Percentiles rank a stretch among this genome's conserved stretches.
phyloP scores from a whole-genome alignment of 2,888 invertebrate genomes.

The Cantharis rustica region DNA sequence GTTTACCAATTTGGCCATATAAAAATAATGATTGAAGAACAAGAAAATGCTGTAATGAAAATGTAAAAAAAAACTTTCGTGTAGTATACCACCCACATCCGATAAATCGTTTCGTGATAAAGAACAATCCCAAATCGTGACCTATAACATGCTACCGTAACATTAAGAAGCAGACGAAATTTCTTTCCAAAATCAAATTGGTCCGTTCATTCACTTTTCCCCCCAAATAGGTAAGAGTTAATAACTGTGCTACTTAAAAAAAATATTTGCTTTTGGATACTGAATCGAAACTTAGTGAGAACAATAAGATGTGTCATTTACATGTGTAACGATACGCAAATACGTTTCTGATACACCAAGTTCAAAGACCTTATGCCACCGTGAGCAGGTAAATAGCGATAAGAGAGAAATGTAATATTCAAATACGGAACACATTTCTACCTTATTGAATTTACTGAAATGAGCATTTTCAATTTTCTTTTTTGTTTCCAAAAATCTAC shows the following conservation, averaged over 20 bases:
- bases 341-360: constrained; percentile 18
- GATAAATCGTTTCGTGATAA: constrained; percentile 3
- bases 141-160: constrained; percentile 2
- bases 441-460: neutral
- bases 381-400: constrained; percentile 21
- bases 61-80: neutral
- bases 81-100: neutral
- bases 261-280: neutral
- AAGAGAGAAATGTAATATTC: constrained; percentile 9
- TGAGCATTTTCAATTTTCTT: neutral
- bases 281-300: neutral
- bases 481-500: neutral
- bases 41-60: neutral
- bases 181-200: neutral
- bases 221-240: neutral
- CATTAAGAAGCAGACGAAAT: neutral
- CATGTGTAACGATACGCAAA: constrained; percentile 11
- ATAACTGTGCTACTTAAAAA: neutral
- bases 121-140: constrained; percentile 1
- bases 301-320: neutral
- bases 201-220: constrained; percentile 1
- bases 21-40: neutral
- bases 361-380: constrained; percentile 22
- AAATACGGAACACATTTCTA: constrained; percentile 6
- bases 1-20: neutral